phyloP scores from a whole-genome alignment of 2,113 vertebrate genomes.

The Hippocampus barbouri region DNA sequence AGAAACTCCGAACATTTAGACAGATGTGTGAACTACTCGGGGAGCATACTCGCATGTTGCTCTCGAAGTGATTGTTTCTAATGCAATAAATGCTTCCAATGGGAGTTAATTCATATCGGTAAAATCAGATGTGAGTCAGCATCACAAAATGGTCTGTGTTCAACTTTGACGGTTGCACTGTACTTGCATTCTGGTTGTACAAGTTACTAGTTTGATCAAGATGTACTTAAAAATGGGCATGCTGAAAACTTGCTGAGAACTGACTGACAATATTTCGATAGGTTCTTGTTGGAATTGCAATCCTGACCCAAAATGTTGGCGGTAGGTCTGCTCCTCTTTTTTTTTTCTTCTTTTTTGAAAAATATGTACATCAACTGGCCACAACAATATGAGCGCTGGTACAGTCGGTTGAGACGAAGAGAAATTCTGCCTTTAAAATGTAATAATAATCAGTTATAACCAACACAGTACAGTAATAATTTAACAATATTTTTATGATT shows the following conservation, averaged over 20 bases:
- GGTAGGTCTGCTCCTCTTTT: conserved; percentile 74
- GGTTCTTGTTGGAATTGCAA: conserved; percentile 83
- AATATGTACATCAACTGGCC: neutral
- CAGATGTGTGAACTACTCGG: neutral
- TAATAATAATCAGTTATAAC: too few relatives aligned
- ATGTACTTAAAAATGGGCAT: conserved; percentile 6
- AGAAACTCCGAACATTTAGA: neutral
- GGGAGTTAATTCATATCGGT: too few relatives aligned
- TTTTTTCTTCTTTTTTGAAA: conserved; percentile 15
- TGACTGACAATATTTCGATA: conserved; percentile 57
- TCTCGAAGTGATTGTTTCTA: neutral
- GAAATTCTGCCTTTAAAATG: too few relatives aligned
- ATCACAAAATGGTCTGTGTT: neutral
- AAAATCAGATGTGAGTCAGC: neutral
- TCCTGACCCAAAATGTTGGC: conserved; percentile 92
- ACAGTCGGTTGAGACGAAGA: too few relatives aligned
- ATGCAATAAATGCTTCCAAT: too few relatives aligned
- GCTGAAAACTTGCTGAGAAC: conserved; percentile 12
- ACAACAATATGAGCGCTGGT: too few relatives aligned
- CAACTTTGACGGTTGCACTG: neutral
- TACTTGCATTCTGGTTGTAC: neutral
- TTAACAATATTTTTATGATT: neutral
- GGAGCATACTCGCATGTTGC: neutral
- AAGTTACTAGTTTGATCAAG: neutral
- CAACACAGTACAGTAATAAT: neutral